A percentile compares a stretch with the other conserved stretches of the same genome.
Conservation (phyloP, 2,113 vertebrate genomes). For the Haliaeetus leucogaster region DNA sequence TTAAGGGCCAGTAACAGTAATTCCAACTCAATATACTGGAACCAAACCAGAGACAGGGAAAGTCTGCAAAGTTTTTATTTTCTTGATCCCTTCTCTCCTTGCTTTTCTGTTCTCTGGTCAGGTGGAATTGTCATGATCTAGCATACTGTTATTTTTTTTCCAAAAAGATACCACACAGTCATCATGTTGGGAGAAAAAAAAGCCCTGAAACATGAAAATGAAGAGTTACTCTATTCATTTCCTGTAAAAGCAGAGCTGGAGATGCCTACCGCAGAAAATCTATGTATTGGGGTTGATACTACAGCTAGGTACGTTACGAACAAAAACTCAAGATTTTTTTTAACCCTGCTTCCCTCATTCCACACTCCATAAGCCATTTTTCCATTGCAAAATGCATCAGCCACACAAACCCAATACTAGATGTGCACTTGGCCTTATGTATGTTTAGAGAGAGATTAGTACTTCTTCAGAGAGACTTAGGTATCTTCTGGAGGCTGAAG, state of each 20-base stretch:
- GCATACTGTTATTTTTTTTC: background rate
- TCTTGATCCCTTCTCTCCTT: background rate
- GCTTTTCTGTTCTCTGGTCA: background rate
- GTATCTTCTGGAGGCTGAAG: background rate
- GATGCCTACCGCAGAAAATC: background rate
- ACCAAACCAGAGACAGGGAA: background rate
- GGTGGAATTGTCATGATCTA: background rate
- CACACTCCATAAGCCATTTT: background rate
- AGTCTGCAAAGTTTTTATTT: background rate
- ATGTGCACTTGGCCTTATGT: background rate
- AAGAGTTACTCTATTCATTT: background rate
- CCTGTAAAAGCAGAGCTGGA: background rate
- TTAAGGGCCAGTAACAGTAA: background rate
- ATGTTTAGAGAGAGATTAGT: background rate
- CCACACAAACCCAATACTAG: background rate
- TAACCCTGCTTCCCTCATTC: background rate
- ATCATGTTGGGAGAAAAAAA: background rate
- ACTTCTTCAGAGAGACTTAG: background rate
- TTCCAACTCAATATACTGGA: background rate
- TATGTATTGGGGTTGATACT: background rate
- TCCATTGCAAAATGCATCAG: background rate
- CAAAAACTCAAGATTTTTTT: background rate
- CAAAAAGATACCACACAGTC: background rate
- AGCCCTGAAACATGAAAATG: background rate
- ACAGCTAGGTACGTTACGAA: background rate